Percentiles rank a stretch among this genome's conserved stretches.
Evolutionary conservation across 2,113 vertebrate genomes (phyloP).

Genomic region (Myrmecophaga tridactyla): DNA sequence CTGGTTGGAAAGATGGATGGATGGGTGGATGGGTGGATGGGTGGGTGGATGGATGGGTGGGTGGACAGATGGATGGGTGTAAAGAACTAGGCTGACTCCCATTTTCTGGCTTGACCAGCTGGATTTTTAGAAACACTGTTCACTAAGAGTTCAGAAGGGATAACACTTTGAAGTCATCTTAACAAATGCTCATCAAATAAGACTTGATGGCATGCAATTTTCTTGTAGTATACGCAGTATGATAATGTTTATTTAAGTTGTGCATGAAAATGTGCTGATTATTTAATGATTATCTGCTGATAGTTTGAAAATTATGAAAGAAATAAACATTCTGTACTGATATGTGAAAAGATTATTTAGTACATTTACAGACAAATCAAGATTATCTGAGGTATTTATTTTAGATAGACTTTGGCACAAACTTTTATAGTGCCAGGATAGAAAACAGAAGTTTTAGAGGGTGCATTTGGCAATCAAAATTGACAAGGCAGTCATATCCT

Average conservation of each 20-base stretch:
- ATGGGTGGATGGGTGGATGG: neutral
- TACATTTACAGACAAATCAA: neutral
- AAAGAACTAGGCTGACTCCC: neutral
- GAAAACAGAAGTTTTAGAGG: neutral
- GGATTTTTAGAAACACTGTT: neutral
- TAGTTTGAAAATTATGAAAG: neutral
- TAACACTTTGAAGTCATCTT: neutral
- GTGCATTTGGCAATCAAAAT: neutral
- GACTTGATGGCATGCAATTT: neutral
- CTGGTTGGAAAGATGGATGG: neutral
- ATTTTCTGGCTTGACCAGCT: neutral
- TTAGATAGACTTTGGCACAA: neutral
- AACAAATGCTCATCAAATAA: neutral
- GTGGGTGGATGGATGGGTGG: neutral
- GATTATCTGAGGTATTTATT: slow-evolving; percentile 12
- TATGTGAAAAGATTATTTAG: neutral
- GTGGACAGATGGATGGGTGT: neutral
- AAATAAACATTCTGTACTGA: neutral
- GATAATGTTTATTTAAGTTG: neutral
- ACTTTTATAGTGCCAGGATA: neutral
- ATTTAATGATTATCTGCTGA: slow-evolving; percentile 26
- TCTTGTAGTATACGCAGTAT: neutral
- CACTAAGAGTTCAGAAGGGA: neutral
- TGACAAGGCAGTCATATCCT: neutral
- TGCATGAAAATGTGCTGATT: neutral